These are phyloP conservation scores for Macquaria ambigua DNA, from an alignment of 2,113 vertebrate species.

Conservation along the genomic window DNA sequence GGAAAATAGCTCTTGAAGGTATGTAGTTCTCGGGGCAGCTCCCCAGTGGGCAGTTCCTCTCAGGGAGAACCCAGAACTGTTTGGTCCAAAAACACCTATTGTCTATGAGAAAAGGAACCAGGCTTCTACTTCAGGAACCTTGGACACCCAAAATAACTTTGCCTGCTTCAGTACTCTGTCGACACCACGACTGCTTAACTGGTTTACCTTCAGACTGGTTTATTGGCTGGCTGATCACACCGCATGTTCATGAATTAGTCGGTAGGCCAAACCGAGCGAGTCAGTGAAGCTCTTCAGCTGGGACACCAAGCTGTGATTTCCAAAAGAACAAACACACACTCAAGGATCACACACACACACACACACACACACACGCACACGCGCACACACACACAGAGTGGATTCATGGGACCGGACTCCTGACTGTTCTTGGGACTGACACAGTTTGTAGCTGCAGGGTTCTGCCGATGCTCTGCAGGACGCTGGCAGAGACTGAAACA, in stretches of 20 bases:
- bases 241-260: constrained; percentile 9
- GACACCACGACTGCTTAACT: background rate
- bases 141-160: background rate
- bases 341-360: background rate
- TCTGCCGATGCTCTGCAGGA: constrained; percentile 20
- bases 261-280: background rate
- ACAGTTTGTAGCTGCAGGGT: constrained; percentile 38
- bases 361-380: background rate
- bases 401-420: constrained; percentile 46
- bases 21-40: too few relatives aligned
- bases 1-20: too few relatives aligned
- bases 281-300: constrained; percentile 19
- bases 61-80: too few relatives aligned
- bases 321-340: constrained; percentile 9
- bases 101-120: too few relatives aligned
- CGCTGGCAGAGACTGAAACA: constrained; percentile 39
- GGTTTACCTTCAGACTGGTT: background rate
- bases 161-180: background rate
- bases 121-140: background rate
- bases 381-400: background rate
- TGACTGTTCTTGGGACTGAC: constrained; percentile 40
- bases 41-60: too few relatives aligned
- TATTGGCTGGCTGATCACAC: background rate
- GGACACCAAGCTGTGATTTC: constrained; percentile 9
- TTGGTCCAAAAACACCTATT: too few relatives aligned